phyloP scores from a whole-genome alignment of 2,113 vertebrate species.

The Mormyrus lacerda region DNA sequence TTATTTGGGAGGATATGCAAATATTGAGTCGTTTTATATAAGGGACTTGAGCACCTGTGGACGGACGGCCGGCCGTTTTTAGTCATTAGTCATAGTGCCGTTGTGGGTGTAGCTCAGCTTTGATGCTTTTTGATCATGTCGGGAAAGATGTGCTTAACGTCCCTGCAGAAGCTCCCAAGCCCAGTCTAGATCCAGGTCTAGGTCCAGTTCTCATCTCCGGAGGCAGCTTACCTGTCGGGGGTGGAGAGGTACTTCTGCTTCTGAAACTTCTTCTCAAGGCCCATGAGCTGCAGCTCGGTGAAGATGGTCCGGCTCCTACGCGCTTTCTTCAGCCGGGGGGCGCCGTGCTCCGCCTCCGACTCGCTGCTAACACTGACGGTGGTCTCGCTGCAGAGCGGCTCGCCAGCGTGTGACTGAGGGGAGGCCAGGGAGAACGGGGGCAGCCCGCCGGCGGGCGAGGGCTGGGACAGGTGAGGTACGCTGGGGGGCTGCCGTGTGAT shows the following conservation, averaged over 20 bases:
- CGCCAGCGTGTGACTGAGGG: slow-evolving; percentile 32
- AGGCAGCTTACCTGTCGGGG: slow-evolving; percentile 78
- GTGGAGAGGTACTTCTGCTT: slow-evolving; percentile 98
- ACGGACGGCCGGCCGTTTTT: not conserved
- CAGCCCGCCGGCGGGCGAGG: slow-evolving; percentile 51
- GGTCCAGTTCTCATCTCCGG: not conserved
- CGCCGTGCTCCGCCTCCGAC: slow-evolving; percentile 77
- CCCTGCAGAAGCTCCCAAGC: not conserved
- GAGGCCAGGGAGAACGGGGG: slow-evolving; percentile 53
- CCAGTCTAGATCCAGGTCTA: not conserved
- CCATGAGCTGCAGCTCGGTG: slow-evolving; percentile 95
- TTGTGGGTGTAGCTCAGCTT: not conserved
- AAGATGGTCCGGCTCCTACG: slow-evolving; percentile 95
- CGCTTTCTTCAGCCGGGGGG: slow-evolving; percentile 76
- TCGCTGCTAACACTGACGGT: slow-evolving; percentile 81
- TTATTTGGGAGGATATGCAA: not conserved
- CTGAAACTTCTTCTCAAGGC: slow-evolving; percentile 98
- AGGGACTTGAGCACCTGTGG: not conserved
- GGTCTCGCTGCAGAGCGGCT: slow-evolving; percentile 60
- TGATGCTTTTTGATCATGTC: not conserved
- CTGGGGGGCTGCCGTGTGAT: slow-evolving; percentile 77
- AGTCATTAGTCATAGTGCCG: not conserved
- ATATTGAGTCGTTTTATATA: not conserved
- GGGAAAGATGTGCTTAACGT: no score
- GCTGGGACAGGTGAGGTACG: slow-evolving; percentile 64